Conservation (phyloP, 2,888 invertebrate genomes). For the Rapana venosa region DNA sequence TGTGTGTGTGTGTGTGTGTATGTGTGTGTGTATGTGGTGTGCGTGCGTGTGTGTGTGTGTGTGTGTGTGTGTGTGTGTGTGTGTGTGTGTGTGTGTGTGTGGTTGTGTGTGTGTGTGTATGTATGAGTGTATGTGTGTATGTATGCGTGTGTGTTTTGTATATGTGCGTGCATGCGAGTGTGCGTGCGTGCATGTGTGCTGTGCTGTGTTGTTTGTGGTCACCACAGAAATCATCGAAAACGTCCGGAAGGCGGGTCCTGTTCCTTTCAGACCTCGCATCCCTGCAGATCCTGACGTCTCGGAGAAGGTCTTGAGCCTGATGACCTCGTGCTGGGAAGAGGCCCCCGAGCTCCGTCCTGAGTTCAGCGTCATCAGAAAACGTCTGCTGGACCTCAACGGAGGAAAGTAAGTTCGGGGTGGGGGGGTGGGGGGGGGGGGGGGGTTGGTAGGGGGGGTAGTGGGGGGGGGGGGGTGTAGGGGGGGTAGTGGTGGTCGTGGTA, state of each 20-base stretch:
- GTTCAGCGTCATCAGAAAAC: conserved; percentile 65
- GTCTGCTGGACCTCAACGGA: conserved; percentile 64
- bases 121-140: too few species aligned
- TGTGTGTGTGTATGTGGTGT: too few species aligned
- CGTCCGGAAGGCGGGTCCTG: conserved; percentile 58
- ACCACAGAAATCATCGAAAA: conserved; percentile 68
- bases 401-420: too few species aligned
- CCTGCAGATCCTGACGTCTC: conserved; percentile 57
- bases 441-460: too few species aligned
- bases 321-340: conserved; percentile 71
- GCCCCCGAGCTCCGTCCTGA: conserved; percentile 69
- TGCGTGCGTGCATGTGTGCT: conserved; percentile 13
- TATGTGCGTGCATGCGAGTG: not conserved
- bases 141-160: not conserved
- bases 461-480: too few species aligned
- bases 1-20: conserved; percentile 4
- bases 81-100: not conserved
- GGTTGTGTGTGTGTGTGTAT: too few species aligned
- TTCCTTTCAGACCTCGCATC: conserved; percentile 65
- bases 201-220: too few species aligned
- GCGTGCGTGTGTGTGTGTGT: conserved; percentile 8
- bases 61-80: not conserved
- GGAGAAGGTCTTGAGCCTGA: conserved; percentile 63
- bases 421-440: too few species aligned
- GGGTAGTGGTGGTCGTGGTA: too few species aligned